Percentiles rank a stretch among this genome's conserved stretches.
Evolutionary conservation across 1,140 invertebrate genomes (phyloP).

Genomic region (Thereuonema tuberculata): DNA sequence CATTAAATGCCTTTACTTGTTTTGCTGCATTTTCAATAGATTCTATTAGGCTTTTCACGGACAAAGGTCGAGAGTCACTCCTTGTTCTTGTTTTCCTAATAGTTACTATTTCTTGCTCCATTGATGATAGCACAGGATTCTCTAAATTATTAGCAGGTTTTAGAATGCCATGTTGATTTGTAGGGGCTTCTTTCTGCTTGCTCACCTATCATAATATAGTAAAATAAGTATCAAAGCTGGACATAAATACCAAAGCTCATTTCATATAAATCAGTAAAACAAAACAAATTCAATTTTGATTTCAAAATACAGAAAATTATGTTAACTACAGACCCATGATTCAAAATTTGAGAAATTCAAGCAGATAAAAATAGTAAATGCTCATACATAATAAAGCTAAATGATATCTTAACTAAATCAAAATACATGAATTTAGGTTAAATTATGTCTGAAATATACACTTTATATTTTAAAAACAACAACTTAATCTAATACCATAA

Average conservation of each 20-base stretch:
- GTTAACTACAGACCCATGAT: no score
- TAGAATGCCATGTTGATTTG: neutral
- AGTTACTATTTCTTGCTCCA: conserved; percentile 15
- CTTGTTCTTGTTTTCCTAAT: neutral
- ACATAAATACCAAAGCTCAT: no score
- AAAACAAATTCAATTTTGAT: no score
- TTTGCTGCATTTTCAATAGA: conserved; percentile 79
- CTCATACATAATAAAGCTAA: no score
- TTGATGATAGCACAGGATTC: conserved; percentile 1
- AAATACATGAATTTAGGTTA: neutral
- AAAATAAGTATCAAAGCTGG: no score
- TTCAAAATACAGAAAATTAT: no score
- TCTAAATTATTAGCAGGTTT: neutral
- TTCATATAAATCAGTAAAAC: no score
- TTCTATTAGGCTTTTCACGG: conserved; percentile 76
- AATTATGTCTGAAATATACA: neutral
- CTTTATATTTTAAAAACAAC: neutral
- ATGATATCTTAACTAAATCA: no score
- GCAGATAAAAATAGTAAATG: no score
- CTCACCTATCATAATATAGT: no score
- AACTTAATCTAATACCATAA: no score
- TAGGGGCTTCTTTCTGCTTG: neutral
- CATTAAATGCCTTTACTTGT: conserved; percentile 31
- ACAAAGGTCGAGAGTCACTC: conserved; percentile 45
- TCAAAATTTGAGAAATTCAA: no score